Conservation (phyloP, 2,113 vertebrate genomes). For the Calonectris borealis region DNA sequence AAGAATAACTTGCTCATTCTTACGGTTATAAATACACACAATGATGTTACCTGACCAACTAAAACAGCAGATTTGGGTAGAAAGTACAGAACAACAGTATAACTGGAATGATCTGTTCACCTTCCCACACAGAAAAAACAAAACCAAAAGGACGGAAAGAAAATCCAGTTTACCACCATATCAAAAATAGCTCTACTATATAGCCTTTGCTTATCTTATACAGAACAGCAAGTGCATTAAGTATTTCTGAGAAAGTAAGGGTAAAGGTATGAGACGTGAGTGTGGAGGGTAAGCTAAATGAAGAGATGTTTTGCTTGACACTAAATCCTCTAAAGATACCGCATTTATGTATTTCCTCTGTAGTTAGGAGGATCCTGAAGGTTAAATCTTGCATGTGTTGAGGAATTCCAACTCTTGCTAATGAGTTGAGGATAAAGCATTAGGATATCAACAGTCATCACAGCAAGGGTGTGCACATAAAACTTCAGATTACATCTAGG, state of each 20-base stretch:
- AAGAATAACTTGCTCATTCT: not conserved
- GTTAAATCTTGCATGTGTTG: not conserved
- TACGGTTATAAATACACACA: not conserved
- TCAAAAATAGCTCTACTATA: not conserved
- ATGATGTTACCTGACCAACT: not conserved
- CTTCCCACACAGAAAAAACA: not conserved
- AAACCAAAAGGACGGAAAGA: not conserved
- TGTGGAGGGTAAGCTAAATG: not conserved
- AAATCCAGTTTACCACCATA: not conserved
- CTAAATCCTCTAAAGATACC: not conserved
- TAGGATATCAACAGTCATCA: not conserved
- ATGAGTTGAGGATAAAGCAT: not conserved
- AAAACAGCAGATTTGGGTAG: not conserved
- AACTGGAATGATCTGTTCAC: not conserved
- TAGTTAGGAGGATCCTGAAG: not conserved
- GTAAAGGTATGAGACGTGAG: fast-evolving
- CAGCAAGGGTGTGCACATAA: not conserved
- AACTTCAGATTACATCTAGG: not conserved
- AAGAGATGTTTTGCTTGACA: not conserved
- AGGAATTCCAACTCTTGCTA: not conserved
- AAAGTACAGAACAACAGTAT: not conserved
- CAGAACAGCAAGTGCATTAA: not conserved
- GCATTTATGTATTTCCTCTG: not conserved
- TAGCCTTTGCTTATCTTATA: not conserved
- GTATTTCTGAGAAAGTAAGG: not conserved